These are phyloP conservation scores for Indri indri DNA, from an alignment of 2,113 vertebrate genomes.

Conservation along the genomic window DNA sequence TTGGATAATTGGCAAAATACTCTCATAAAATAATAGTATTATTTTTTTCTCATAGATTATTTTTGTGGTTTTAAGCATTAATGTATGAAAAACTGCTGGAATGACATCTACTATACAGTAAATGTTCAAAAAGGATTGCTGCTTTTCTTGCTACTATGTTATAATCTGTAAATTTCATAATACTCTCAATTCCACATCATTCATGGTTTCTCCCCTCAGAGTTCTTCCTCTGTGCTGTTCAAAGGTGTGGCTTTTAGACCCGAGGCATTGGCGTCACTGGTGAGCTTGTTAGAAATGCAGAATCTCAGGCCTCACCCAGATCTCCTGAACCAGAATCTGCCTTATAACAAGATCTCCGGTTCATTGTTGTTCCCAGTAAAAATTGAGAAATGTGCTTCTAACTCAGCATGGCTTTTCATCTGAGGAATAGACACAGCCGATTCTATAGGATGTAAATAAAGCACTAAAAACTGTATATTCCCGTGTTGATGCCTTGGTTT, in stretches of 20 bases:
- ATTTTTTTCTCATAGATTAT: not conserved
- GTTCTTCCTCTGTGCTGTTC: not conserved
- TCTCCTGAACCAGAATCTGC: not conserved
- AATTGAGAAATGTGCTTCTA: not conserved
- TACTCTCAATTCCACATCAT: not conserved
- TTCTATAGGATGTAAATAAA: not conserved
- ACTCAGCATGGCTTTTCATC: not conserved
- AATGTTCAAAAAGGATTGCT: not conserved
- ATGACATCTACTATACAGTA: not conserved
- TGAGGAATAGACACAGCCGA: not conserved
- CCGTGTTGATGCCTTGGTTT: not conserved
- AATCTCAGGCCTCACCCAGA: not conserved
- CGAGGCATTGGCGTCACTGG: not conserved
- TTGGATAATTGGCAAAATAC: not conserved
- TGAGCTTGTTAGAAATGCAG: not conserved
- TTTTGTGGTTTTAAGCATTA: not conserved
- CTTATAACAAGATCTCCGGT: not conserved
- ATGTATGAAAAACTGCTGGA: not conserved
- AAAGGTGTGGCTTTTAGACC: not conserved
- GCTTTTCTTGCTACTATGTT: not conserved
- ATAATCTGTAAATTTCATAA: not conserved
- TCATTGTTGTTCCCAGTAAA: not conserved
- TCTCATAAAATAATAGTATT: not conserved
- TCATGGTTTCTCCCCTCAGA: not conserved
- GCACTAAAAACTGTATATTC: not conserved